These are phyloP conservation scores for Spisula solida DNA, from an alignment of 2,888 invertebrate species.

Conservation along the genomic window DNA sequence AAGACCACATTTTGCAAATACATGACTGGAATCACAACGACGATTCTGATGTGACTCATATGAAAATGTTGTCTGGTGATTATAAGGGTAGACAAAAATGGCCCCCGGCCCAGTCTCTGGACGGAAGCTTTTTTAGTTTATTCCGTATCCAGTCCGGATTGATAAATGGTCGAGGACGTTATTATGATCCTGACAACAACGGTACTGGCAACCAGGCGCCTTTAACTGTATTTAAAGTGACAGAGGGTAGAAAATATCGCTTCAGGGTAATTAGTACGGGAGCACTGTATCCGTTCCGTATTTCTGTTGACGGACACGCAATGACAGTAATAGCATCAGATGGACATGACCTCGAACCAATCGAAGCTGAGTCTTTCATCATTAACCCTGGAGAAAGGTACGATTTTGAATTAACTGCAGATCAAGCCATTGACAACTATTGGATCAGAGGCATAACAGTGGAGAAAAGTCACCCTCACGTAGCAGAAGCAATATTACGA, in stretches of 20 bases:
- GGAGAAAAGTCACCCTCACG: slow-evolving; percentile 63
- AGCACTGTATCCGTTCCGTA: slow-evolving; percentile 73
- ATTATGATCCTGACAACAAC: slow-evolving; percentile 51
- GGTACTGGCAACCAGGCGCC: slow-evolving; percentile 71
- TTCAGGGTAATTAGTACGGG: slow-evolving; percentile 79
- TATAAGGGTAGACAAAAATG: slow-evolving; percentile 66
- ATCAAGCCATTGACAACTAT: slow-evolving; percentile 75
- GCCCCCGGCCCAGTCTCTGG: slow-evolving; percentile 54
- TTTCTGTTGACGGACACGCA: slow-evolving; percentile 78
- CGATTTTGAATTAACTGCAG: slow-evolving; percentile 78
- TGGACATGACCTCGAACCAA: slow-evolving; percentile 76
- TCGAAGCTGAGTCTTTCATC: slow-evolving; percentile 72
- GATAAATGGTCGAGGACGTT: slow-evolving; percentile 81
- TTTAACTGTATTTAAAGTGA: slow-evolving; percentile 71
- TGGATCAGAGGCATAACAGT: slow-evolving; percentile 79
- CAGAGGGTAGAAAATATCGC: slow-evolving; percentile 63
- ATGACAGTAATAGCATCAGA: slow-evolving; percentile 78
- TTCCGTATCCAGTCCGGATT: slow-evolving; percentile 74
- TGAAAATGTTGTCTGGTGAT: slow-evolving; percentile 72
- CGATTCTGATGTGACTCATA: slow-evolving; percentile 70
- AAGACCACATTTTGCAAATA: slow-evolving; percentile 73
- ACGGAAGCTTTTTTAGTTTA: slow-evolving; percentile 70
- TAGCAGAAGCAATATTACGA: slow-evolving; percentile 73
- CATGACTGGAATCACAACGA: slow-evolving; percentile 79
- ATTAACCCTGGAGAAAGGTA: slow-evolving; percentile 79